These are phyloP conservation scores for Acrocyrtus sp. DNA, from an alignment of 2,888 invertebrate species.

Conservation along the genomic window DNA sequence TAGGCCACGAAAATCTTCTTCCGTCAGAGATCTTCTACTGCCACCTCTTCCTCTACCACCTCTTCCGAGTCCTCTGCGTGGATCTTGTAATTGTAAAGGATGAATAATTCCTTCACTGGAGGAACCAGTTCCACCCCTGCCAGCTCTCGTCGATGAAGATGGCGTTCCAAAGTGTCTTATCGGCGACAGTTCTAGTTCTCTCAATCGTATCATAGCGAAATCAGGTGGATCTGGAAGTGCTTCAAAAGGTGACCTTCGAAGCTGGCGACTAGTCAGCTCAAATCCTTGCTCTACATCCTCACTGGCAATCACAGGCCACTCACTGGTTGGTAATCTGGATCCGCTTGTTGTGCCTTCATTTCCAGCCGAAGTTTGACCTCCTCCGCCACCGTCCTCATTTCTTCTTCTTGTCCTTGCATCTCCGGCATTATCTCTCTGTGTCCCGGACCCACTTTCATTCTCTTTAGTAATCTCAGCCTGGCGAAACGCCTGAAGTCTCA, in stretches of 20 bases:
- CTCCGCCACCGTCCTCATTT: background rate
- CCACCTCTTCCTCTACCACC: constrained; percentile 7
- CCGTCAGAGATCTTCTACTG: background rate
- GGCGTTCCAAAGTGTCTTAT: too few species aligned
- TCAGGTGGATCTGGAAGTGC: constrained; percentile 1
- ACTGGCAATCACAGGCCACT: too few species aligned
- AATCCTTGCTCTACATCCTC: background rate
- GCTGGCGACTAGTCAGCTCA: constrained; percentile 16
- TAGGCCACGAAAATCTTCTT: constrained; percentile 4
- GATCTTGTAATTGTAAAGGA: background rate
- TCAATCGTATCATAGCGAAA: too few species aligned
- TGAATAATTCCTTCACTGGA: constrained; percentile 9
- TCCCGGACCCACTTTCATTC: background rate
- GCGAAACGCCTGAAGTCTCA: constrained; percentile 59
- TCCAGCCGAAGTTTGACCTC: background rate
- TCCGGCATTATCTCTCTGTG: background rate
- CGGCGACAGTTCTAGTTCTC: too few species aligned
- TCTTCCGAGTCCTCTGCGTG: background rate
- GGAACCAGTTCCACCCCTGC: background rate
- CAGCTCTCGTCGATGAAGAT: too few species aligned
- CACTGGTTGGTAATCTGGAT: too few species aligned
- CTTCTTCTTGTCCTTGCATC: background rate
- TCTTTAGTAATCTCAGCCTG: constrained; percentile 55
- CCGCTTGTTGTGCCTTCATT: background rate
- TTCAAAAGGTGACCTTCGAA: constrained; percentile 13